These are phyloP conservation scores for Tragulus kanchil DNA, from an alignment of 2,113 vertebrate genomes.

Conservation along the genomic window DNA sequence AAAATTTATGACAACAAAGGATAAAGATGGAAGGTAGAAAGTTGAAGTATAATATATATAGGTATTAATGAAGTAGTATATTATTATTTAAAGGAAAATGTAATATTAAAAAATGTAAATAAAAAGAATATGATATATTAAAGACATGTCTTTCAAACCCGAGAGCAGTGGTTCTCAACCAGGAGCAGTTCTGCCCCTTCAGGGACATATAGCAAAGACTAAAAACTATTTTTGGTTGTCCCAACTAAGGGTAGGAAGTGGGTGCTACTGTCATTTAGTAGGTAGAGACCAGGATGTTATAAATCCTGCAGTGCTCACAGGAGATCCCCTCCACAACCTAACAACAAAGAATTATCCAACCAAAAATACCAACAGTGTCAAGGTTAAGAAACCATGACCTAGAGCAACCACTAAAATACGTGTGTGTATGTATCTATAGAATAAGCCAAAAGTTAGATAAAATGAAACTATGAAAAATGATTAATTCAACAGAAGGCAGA, in stretches of 20 bases:
- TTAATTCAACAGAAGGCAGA: neutral
- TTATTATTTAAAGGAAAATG: neutral
- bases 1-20: neutral
- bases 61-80: neutral
- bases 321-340: neutral
- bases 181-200: neutral
- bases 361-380: neutral
- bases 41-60: neutral
- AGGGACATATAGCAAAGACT: neutral
- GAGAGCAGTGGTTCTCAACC: neutral
- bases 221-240: neutral
- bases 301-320: neutral
- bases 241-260: neutral
- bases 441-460: neutral
- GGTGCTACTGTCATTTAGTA: neutral
- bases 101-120: neutral
- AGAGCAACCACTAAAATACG: neutral
- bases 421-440: neutral
- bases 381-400: neutral
- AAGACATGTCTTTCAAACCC: neutral
- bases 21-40: neutral
- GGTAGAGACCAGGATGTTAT: neutral
- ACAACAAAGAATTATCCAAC: neutral
- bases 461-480: conserved; percentile 13
- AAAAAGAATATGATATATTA: neutral